Evolutionary conservation across 2,113 vertebrate genomes (phyloP).

Genomic region (Glaucidium brasilianum): DNA sequence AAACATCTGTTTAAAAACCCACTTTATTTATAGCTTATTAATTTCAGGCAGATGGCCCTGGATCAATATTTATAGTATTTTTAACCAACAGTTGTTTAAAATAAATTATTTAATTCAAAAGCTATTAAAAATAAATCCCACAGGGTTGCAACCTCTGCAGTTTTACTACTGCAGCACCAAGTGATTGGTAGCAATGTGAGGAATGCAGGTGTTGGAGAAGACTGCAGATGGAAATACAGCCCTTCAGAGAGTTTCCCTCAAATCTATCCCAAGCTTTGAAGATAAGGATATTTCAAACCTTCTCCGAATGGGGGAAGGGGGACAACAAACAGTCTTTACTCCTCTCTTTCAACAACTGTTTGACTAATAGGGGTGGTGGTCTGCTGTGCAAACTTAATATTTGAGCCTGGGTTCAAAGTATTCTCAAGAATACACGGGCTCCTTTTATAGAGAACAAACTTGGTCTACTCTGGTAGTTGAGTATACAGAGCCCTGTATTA

Average conservation of each 20-base stretch:
- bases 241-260: not conserved
- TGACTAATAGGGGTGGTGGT: conserved; percentile 30
- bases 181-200: not conserved
- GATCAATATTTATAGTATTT: conserved; percentile 28
- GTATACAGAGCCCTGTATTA: not conserved
- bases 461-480: not conserved
- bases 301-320: not conserved
- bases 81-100: not conserved
- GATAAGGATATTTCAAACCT: conserved; percentile 40
- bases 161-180: not conserved
- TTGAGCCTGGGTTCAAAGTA: conserved; percentile 43
- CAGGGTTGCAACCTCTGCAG: not conserved
- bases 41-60: not conserved
- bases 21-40: conserved; percentile 1
- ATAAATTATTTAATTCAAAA: not conserved
- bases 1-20: not conserved
- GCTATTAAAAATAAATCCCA: conserved; percentile 2
- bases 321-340: conserved; percentile 39
- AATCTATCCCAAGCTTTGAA: conserved; percentile 20
- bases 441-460: not conserved
- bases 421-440: not conserved
- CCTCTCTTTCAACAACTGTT: conserved; percentile 40
- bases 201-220: conserved; percentile 43
- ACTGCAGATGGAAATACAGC: not conserved
- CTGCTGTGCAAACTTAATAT: conserved; percentile 39